Base-by-base conservation (phyloP, 1,140 invertebrate genomes). In the Ericerus pela region DNA sequence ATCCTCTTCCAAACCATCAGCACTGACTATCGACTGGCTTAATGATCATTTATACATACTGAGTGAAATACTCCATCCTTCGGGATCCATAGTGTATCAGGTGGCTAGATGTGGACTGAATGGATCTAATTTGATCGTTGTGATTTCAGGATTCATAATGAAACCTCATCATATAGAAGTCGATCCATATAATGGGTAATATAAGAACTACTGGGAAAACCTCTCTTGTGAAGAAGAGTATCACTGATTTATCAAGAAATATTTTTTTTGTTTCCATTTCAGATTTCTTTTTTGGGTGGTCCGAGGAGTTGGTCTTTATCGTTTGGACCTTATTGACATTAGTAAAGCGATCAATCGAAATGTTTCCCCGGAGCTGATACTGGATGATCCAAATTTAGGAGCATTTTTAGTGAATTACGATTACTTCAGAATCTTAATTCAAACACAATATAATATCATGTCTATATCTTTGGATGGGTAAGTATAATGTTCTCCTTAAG, bases 121-220 rank as follows among this genome's bases (percentile, higher is more conserved):
- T 62, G 84, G 83, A 0, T 74, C 73, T 59, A 76, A 76, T 55
- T 72, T 81, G 38, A 77, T 77, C 5, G 74, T 82, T 0, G 79
- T 84, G 11, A 68, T 84, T 54, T 75, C 77, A 18, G 79, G 79
- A 0, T 74, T 90, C 24, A 67, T 74, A 20, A 74, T 73, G 0
- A 73, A 76, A 62, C 81, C 88, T 0, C 72, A 76, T 43, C 83
- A 88, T 63, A 77, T 95, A 57, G 81, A 91, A 68, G 82, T 93
- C 0, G 91, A 96, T 74, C 87, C 92, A 22, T 83, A 87, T 59
- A 95, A 94, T 68, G 91, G 90, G 71, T 90, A 71, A 73, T 71
- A 63, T n/a, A n/a, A n/a, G n/a, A n/a, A n/a, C n/a, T n/a, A n/a
- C n/a, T n/a, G n/a, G n/a, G n/a, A n/a, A n/a, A n/a, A n/a, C n/a